Evolutionary conservation across 2,113 vertebrate species (phyloP).

Genomic region (Herpetotheres cachinnans): DNA sequence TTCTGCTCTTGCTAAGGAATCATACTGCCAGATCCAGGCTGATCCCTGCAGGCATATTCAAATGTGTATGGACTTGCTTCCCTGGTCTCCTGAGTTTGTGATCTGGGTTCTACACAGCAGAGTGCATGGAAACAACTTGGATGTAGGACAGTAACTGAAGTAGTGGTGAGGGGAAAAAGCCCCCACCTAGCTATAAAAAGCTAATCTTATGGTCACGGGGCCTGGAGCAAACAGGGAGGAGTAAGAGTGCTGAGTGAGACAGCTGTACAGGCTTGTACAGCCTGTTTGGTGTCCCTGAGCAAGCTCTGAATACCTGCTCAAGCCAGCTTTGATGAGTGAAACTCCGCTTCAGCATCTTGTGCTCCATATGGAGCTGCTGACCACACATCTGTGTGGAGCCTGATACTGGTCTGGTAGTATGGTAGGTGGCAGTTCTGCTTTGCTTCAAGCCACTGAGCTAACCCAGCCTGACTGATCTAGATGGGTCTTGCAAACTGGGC

Average conservation of each 20-base stretch:
- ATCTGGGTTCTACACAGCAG: neutral
- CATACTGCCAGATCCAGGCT: neutral
- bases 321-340: neutral
- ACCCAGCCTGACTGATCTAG: neutral
- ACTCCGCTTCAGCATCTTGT: neutral
- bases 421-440: neutral
- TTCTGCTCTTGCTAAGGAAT: neutral
- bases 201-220: neutral
- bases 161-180: neutral
- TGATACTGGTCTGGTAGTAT: neutral
- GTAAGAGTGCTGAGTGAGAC: neutral
- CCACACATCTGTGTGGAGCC: neutral
- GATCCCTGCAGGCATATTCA: neutral
- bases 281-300: neutral
- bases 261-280: neutral
- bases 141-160: neutral
- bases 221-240: neutral
- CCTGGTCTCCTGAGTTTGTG: neutral
- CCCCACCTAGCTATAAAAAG: neutral
- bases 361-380: neutral
- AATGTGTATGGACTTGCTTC: neutral
- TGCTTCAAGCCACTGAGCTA: neutral
- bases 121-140: neutral
- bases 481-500: neutral
- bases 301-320: accelerated